A percentile compares a stretch with the other conserved stretches of the same genome.
Evolutionary conservation across 2,888 invertebrate species (phyloP).

Genomic region (Neria commutata): DNA sequence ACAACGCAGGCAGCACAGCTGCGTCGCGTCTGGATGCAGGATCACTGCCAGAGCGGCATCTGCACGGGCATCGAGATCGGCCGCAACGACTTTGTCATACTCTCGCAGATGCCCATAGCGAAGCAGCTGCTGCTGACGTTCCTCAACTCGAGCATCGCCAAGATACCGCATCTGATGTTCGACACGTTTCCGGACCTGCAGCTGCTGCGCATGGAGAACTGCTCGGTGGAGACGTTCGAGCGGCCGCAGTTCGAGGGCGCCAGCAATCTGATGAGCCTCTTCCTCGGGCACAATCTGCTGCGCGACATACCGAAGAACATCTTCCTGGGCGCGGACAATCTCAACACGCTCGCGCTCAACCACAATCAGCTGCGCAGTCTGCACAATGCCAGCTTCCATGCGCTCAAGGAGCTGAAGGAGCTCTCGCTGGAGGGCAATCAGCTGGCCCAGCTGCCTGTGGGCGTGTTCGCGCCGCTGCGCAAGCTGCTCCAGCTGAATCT

Average conservation of each 20-base stretch:
- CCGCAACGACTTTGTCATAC: constrained; percentile 56
- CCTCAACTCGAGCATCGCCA: constrained; percentile 56
- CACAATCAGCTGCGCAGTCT: constrained; percentile 46
- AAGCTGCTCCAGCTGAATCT: constrained; percentile 51
- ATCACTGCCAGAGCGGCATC: constrained; percentile 52
- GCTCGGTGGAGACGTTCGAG: constrained; percentile 55
- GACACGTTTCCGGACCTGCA: constrained; percentile 59
- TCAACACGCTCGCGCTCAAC: constrained; percentile 48
- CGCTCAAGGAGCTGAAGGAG: constrained; percentile 53
- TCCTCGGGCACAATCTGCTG: constrained; percentile 49
- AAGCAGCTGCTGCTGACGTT: constrained; percentile 53
- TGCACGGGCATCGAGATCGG: constrained; percentile 51
- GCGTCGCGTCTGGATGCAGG: constrained; percentile 59
- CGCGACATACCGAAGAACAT: constrained; percentile 57
- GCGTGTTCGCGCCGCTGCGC: constrained; percentile 46
- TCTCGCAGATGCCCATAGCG: constrained; percentile 51
- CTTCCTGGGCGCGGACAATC: constrained; percentile 56
- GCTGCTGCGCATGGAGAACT: constrained; percentile 56
- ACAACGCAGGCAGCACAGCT: constrained; percentile 40
- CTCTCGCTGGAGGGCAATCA: constrained; percentile 51
- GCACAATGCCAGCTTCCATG: constrained; percentile 55
- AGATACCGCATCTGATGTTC: constrained; percentile 58
- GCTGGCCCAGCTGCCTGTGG: constrained; percentile 43
- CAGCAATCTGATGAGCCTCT: constrained; percentile 56
- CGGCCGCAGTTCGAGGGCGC: constrained; percentile 59